A percentile compares a stretch with the other conserved stretches of the same genome.
Evolutionary conservation across 2,797 vertebrate genomes (phyloP).

Genomic region (Dermochelys coriacea): DNA sequence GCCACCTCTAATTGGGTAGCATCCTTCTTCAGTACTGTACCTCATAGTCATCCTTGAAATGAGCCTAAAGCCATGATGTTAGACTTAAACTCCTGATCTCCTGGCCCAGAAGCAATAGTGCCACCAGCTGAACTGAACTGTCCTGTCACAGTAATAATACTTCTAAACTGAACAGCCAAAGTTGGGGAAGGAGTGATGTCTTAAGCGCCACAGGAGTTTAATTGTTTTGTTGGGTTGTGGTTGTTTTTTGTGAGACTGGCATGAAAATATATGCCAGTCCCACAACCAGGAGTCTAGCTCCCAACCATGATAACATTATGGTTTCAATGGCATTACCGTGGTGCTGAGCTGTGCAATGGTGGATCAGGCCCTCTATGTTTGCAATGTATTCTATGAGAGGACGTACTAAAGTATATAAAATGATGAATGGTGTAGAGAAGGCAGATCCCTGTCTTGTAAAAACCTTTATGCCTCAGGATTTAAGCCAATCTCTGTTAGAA

Average conservation of each 20-base stretch:
- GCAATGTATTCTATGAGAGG: background rate
- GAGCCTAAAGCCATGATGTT: background rate
- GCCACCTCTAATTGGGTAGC: background rate
- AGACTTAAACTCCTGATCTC: background rate
- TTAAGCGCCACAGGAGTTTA: background rate
- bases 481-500: background rate
- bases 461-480: background rate
- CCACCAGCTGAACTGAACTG: background rate
- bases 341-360: background rate
- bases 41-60: background rate
- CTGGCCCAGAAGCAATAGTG: background rate
- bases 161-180: background rate
- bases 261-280: background rate
- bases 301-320: background rate
- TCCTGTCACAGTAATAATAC: constrained; percentile 9
- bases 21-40: background rate
- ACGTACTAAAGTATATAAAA: background rate
- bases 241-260: background rate
- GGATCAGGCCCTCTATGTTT: background rate
- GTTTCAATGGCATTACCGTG: background rate
- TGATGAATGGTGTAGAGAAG: background rate
- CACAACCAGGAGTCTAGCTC: background rate
- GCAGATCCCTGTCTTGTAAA: background rate
- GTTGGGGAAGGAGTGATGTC: background rate
- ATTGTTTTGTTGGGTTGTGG: background rate